Conservation (phyloP, 1,140 invertebrate species). For the Ostrea edulis region DNA sequence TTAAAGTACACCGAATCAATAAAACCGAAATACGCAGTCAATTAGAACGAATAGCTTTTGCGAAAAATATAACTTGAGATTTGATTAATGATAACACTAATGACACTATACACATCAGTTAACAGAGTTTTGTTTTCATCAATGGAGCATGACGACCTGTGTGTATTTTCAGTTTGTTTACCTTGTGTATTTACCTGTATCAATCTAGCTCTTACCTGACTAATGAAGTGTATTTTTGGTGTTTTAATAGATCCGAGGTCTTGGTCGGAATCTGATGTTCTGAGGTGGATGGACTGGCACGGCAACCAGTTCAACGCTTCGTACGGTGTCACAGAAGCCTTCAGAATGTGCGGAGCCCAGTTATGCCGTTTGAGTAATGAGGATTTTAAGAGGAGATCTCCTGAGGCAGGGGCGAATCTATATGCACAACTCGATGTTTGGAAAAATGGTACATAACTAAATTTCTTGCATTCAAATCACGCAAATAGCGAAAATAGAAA, state of each 20-base stretch:
- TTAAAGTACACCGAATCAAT: conserved; percentile 25
- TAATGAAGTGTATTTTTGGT: background rate
- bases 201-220: background rate
- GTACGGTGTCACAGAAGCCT: conserved; percentile 86
- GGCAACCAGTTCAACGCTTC: conserved; percentile 87
- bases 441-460: conserved; percentile 86
- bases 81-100: conserved; percentile 35
- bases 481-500: background rate
- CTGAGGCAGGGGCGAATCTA: conserved; percentile 89
- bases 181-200: background rate
- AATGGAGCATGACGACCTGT: background rate
- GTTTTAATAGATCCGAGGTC: conserved; percentile 87
- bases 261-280: conserved; percentile 91
- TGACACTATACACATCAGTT: conserved; percentile 23
- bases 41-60: conserved; percentile 35
- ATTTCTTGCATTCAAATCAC: background rate
- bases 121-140: conserved; percentile 7
- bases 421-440: conserved; percentile 94
- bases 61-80: conserved; percentile 34
- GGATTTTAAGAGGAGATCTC: conserved; percentile 88
- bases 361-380: conserved; percentile 89
- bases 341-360: conserved; percentile 86
- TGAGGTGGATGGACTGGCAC: conserved; percentile 92
- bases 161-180: background rate
- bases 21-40: conserved; percentile 21